Base-by-base conservation (phyloP, 2,888 invertebrate species). In the Odontomyia ornata region DNA sequence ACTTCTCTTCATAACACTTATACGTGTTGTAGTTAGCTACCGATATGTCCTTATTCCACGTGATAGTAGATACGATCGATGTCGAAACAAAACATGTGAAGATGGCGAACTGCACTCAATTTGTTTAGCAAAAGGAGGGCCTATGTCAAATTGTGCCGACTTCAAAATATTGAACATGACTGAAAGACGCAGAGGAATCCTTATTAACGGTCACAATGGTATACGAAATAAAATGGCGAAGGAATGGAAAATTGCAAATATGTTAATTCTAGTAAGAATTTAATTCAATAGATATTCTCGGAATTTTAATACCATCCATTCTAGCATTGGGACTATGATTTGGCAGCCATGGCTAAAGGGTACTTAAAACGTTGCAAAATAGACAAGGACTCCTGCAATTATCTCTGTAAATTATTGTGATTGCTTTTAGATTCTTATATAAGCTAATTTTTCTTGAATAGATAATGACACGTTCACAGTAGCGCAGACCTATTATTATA, bases 151-250 rank as follows among this genome's bases (percentile, higher is more conserved):
- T 27, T 67, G 67, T 23, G 9, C 43, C 5, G 23, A 47, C 9
- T 69, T 69, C 47, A 25, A 69, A 46, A 21, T 46, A 7, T 18
- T 73, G 9, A 30, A 30, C 28, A 73, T 73, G 57, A 73, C 43
- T 1, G 13, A 28, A 9, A 28, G 27, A 30, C 28, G 73, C 9
- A 57, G 60, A 60, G 3, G 9, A n/a, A 73, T 73, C 13, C 30
- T 73, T 4, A 75, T 75, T 4, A 75, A 64, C 47, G 82, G 81
- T 0, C 81, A 81, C 15, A 82, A 82, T 79, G 82, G 82, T 1
- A 81, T 82, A 69, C 77, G 82, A 15, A 82, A 81, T 71, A 80
- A 81, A 77, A 78, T 82, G 11, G 82, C 82, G 9, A 57, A 36
- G 0, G 76, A 79, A 57, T 81, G 76, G 71, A n/a, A 57, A 11